Evolutionary conservation across 1,140 invertebrate species (phyloP).

Genomic region (Mya arenaria): DNA sequence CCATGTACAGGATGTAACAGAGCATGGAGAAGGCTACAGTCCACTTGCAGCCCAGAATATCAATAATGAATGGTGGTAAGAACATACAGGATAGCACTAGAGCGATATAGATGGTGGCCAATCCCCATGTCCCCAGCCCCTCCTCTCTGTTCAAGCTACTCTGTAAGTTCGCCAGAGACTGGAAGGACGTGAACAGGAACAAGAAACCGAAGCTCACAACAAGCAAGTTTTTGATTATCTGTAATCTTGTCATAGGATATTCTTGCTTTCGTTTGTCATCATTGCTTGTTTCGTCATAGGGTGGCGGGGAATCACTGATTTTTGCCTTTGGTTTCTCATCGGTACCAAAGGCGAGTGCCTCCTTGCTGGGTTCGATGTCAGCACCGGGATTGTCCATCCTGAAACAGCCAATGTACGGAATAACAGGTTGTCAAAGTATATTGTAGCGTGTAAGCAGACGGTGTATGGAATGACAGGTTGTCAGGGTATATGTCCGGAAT

Average conservation of each 20-base stretch:
- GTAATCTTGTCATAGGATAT: slow-evolving; percentile 65
- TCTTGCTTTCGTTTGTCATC: too few species aligned
- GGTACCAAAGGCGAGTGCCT: too few species aligned
- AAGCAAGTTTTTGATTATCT: slow-evolving; percentile 74
- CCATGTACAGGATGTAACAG: slow-evolving; percentile 96
- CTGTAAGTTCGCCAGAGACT: slow-evolving; percentile 76
- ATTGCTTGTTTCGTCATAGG: too few species aligned
- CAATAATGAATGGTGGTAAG: slow-evolving; percentile 87
- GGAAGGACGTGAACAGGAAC: slow-evolving; percentile 78
- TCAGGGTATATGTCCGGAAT: too few species aligned
- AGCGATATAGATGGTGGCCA: slow-evolving; percentile 93
- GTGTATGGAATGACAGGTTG: too few species aligned
- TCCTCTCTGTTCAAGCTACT: slow-evolving; percentile 77
- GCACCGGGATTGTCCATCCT: too few species aligned
- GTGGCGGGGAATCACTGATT: too few species aligned
- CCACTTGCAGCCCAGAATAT: slow-evolving; percentile 95
- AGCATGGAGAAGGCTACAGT: slow-evolving; percentile 95
- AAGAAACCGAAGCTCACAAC: slow-evolving; percentile 75
- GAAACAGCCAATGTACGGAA: too few species aligned
- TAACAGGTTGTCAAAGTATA: too few species aligned
- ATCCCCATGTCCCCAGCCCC: slow-evolving; percentile 68
- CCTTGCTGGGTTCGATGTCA: too few species aligned
- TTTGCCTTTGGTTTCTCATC: too few species aligned
- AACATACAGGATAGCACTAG: slow-evolving; percentile 96
- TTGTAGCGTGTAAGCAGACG: too few species aligned